Evolutionary conservation across 2,888 invertebrate genomes (phyloP).

Genomic region (Lasioglossum villosulum): DNA sequence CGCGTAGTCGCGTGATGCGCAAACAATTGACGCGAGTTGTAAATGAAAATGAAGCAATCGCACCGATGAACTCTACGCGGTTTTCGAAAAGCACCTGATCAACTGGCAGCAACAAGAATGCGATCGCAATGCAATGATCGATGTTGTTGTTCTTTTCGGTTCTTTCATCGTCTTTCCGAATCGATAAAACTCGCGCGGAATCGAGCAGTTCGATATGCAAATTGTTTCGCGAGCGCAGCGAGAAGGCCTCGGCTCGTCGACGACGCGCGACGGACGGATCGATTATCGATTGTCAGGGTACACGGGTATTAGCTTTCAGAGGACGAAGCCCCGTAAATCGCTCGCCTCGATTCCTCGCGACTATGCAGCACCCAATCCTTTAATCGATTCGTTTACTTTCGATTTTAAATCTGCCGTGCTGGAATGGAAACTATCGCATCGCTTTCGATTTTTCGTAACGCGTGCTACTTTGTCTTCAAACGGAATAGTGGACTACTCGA

Average conservation of each 20-base stretch:
- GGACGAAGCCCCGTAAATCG: constrained; percentile 44
- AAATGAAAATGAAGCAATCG: not conserved
- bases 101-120: constrained; percentile 3
- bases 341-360: constrained; percentile 25
- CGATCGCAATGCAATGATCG: constrained; percentile 12
- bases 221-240: constrained; percentile 40
- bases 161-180: not conserved
- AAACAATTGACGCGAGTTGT: too few species aligned
- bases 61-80: not conserved
- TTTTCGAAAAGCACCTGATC: not conserved
- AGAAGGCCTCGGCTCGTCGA: constrained; percentile 32
- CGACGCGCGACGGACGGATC: constrained; percentile 35
- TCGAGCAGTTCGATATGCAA: constrained; percentile 32
- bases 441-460: not conserved
- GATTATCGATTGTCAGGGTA: constrained; percentile 58
- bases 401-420: constrained; percentile 23
- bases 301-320: constrained; percentile 51
- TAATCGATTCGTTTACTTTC: constrained; percentile 44
- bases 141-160: constrained; percentile 22
- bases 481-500: too few species aligned
- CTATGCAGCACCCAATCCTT: constrained; percentile 22
- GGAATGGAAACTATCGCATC: not conserved
- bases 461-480: not conserved
- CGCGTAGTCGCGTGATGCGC: too few species aligned
- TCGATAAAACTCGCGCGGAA: constrained; percentile 42